A percentile compares a stretch with the other conserved stretches of the same genome.
These are phyloP conservation scores for Tipula lateralis DNA, from an alignment of 2,888 invertebrate species.

Conservation along the genomic window DNA sequence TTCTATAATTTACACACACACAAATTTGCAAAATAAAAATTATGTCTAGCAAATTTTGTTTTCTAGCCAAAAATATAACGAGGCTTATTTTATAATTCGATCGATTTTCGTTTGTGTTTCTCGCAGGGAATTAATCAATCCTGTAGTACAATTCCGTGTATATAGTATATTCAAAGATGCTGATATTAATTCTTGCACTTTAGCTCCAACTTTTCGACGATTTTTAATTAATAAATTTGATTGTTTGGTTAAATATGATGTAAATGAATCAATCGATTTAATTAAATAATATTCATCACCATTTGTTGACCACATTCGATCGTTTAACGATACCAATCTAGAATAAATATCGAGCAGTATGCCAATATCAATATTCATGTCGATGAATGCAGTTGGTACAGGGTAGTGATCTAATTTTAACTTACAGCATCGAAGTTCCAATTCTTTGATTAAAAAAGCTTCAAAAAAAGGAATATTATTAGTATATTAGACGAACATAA, in stretches of 20 bases:
- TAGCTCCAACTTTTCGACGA: slow-evolving; percentile 58
- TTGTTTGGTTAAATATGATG: slow-evolving; percentile 63
- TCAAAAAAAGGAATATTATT: no score
- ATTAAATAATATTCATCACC: slow-evolving; percentile 83
- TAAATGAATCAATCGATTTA: slow-evolving; percentile 66
- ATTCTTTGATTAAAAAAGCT: slow-evolving; percentile 73
- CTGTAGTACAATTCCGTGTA: slow-evolving; percentile 60
- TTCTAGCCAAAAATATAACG: neutral
- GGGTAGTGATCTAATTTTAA: slow-evolving; percentile 65
- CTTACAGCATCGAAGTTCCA: slow-evolving; percentile 73
- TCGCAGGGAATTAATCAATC: slow-evolving; percentile 54
- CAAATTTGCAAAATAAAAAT: neutral
- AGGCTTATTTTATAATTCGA: slow-evolving; percentile 30
- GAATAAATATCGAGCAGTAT: slow-evolving; percentile 70
- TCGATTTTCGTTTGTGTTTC: slow-evolving; percentile 48
- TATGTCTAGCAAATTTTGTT: neutral
- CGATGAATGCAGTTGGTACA: slow-evolving; percentile 71
- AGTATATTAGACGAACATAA: no score
- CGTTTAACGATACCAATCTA: slow-evolving; percentile 70
- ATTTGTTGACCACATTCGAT: slow-evolving; percentile 78
- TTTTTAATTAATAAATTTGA: slow-evolving; percentile 53
- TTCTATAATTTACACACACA: neutral
- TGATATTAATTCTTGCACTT: slow-evolving; percentile 70
- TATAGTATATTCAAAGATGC: slow-evolving; percentile 71
- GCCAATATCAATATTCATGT: slow-evolving; percentile 71